Percentiles rank a stretch among this genome's conserved stretches.
These are phyloP conservation scores for Luffia ferchaultella DNA, from an alignment of 2,888 invertebrate genomes.

Conservation along the genomic window DNA sequence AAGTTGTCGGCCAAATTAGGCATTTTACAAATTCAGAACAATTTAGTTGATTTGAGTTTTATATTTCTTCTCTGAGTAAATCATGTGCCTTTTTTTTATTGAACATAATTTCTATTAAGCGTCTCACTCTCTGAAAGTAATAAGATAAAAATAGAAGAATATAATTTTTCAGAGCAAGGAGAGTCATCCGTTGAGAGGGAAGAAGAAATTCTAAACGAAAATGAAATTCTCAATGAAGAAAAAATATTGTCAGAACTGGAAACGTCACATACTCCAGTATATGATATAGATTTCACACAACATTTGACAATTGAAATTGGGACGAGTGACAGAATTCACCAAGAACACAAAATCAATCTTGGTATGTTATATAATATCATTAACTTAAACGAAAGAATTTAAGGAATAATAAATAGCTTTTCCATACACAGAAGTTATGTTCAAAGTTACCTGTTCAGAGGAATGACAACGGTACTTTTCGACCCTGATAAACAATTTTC, in stretches of 20 bases:
- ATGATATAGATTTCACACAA: slow-evolving; percentile 41
- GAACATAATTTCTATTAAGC: too few species aligned
- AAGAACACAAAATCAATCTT: slow-evolving; percentile 43
- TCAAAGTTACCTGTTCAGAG: too few species aligned
- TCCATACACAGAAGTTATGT: too few species aligned
- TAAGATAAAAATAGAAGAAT: too few species aligned
- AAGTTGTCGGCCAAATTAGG: too few species aligned
- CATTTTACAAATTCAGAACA: too few species aligned
- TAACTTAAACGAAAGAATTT: background rate
- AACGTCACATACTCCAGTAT: slow-evolving; percentile 38
- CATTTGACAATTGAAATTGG: slow-evolving; percentile 53
- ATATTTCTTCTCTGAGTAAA: too few species aligned
- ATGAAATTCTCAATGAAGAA: slow-evolving; percentile 44
- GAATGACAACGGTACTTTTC: too few species aligned
- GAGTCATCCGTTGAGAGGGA: slow-evolving; percentile 20
- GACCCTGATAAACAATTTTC: too few species aligned
- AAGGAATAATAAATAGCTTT: background rate
- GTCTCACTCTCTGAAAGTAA: too few species aligned
- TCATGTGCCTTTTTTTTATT: too few species aligned
- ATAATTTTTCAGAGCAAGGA: slow-evolving; percentile 36
- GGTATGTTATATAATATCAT: slow-evolving; percentile 23
- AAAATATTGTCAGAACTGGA: slow-evolving; percentile 42
- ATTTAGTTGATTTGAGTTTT: too few species aligned
- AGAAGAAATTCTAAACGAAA: slow-evolving; percentile 33
- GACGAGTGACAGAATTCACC: slow-evolving; percentile 39